Percentiles rank a stretch among this genome's conserved stretches.
phyloP scores from a whole-genome alignment of 2,797 vertebrate species.

The Leucoraja ocellata region DNA sequence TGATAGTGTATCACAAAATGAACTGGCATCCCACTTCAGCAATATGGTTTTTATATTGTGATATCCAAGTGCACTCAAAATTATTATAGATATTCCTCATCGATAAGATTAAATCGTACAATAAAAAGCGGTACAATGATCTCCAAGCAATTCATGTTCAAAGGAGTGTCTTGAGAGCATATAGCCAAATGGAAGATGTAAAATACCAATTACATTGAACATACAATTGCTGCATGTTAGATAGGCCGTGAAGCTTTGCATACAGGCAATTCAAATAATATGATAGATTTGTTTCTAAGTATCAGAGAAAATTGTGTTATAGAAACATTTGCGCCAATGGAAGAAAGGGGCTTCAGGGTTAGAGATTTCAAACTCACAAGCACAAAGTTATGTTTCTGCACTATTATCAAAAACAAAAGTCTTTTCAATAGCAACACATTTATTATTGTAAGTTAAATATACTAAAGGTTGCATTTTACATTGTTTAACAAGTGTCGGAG shows the following conservation, averaged over 20 bases:
- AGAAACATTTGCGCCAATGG: too few relatives aligned
- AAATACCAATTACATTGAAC: neutral
- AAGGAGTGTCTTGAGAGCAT: neutral
- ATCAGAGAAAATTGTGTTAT: too few relatives aligned
- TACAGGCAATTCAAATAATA: too few relatives aligned
- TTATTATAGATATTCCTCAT: neutral
- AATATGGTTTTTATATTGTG: neutral
- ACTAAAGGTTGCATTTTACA: too few relatives aligned
- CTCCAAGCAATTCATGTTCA: neutral
- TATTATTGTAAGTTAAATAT: too few relatives aligned
- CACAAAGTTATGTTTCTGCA: too few relatives aligned
- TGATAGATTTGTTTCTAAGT: too few relatives aligned
- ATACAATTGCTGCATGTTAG: neutral
- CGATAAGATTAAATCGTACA: neutral
- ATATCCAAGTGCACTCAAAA: neutral
- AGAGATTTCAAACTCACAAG: too few relatives aligned
- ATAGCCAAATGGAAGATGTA: neutral
- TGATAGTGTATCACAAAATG: neutral
- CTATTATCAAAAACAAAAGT: too few relatives aligned
- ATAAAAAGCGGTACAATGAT: neutral
- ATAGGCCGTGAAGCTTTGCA: neutral
- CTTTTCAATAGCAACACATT: too few relatives aligned
- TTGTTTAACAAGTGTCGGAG: too few relatives aligned
- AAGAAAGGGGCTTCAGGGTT: too few relatives aligned
- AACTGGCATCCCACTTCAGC: neutral